A percentile compares a stretch with the other conserved stretches of the same genome.
Evolutionary conservation across 2,888 invertebrate species (phyloP).

Genomic region (Timema podura): DNA sequence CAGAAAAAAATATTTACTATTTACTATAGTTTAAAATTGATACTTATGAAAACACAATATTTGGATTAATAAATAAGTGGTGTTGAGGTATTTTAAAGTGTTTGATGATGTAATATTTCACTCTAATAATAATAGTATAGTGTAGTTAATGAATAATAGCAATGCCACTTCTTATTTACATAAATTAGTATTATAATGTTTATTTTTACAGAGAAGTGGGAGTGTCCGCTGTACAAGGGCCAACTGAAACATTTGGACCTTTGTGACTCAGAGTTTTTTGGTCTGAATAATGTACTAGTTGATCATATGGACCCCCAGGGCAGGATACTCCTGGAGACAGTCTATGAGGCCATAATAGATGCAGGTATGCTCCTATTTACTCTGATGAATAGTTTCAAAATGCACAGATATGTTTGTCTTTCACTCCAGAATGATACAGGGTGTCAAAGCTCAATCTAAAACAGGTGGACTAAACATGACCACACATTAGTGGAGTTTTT

Average conservation of each 20-base stretch:
- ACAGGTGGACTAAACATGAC: no score
- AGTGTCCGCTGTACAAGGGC: neutral
- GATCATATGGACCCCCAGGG: neutral
- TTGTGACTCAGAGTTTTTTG: conserved; percentile 7
- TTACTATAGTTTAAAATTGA: no score
- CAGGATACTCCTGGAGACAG: neutral
- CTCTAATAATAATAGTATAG: neutral
- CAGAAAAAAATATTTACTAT: no score
- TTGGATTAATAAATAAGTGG: no score
- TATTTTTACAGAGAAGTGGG: neutral
- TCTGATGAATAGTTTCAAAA: no score
- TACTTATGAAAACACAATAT: no score
- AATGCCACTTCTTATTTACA: neutral
- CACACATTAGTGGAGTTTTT: no score
- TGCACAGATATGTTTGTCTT: no score
- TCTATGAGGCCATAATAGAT: conserved; percentile 9
- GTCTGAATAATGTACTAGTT: conserved; percentile 1
- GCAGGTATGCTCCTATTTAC: conserved; percentile 14
- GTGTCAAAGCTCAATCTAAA: no score
- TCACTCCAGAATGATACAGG: no score
- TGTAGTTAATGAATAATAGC: neutral
- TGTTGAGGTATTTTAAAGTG: no score
- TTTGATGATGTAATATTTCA: neutral
- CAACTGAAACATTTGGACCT: conserved; percentile 4
- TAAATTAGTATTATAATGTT: no score